Evolutionary conservation across 2,797 vertebrate species (phyloP), one percentile per base, ranked within the genome.

Genomic region (Coccyzus lansbergi): DNA sequence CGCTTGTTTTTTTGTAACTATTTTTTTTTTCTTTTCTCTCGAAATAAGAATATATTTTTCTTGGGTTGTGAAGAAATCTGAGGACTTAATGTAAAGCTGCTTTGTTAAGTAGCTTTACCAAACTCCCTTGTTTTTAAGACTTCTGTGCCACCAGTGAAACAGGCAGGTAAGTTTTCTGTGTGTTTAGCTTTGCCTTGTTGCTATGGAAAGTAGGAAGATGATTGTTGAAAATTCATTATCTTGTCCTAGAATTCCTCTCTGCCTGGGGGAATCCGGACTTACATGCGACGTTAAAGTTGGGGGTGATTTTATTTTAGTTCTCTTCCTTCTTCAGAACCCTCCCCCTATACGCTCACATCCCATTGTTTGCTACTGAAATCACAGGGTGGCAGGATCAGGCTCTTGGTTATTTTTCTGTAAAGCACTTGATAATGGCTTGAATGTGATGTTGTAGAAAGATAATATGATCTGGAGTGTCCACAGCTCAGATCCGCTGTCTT

Each of bases 401-500:
- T 70, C 34, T 84, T 4, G 3, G 88, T 70, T 93, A 89, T 63
- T 95, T 93, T 94, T 76, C 90, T 91, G 93, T 69, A 67, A 71
- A 90, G 56, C 58, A 21, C 42, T 58, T 92, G 59, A 83, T 89
- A 84, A 91, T 89, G 83, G 49, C 59, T 82, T 93, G n/a, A 85
- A 83, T 90, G 58, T 94, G 83, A 89, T 94, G 87, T 74, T 96
- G 52, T 89, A 90, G 70, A 33, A 88, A 81, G 95, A 90, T 95
- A 86, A 10, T 96, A 58, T 77, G 96, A 90, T 93, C 84, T 91
- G 19, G 4, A 70, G 80, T 93, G 65, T 91, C 83, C 89, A 72
- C 42, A 93, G 63, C 87, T 94, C 75, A 83, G 84, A 80, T 40
- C 49, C 78, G 44, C 80, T 88, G 59, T 84, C 31, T 87, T 80